Conservation (phyloP, 2,113 vertebrate species). For the Cochlearius cochlearius region DNA sequence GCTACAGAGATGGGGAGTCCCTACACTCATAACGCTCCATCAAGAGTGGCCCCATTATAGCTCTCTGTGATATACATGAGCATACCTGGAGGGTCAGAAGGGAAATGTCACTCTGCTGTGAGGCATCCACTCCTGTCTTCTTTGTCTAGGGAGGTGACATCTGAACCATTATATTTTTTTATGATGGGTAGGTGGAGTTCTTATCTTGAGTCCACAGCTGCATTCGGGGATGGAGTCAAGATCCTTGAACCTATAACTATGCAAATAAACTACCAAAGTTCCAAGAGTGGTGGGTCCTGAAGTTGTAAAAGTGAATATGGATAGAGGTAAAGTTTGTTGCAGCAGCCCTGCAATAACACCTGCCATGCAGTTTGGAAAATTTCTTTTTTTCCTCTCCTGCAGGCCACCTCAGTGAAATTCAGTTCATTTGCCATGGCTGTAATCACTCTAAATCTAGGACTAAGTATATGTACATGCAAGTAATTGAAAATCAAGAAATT, state of each 20-base stretch:
- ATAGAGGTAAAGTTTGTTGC: not conserved
- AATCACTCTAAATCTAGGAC: not conserved
- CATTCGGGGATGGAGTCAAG: not conserved
- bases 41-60: rapidly evolving
- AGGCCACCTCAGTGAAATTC: not conserved
- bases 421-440: not conserved
- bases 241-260: not conserved
- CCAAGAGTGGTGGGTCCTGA: not conserved
- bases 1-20: not conserved
- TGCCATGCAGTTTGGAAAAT: not conserved
- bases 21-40: not conserved
- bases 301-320: not conserved
- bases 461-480: not conserved
- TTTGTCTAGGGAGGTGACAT: not conserved
- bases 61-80: not conserved
- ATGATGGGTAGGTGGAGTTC: not conserved
- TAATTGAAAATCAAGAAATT: not conserved
- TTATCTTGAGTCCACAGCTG: not conserved
- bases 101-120: not conserved
- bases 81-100: not conserved
- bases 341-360: not conserved
- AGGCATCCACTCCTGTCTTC: not conserved
- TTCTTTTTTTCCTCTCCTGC: not conserved
- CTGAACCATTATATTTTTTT: not conserved
- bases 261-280: not conserved